Base-by-base conservation (phyloP, 1,140 invertebrate species). In the Sinonovacula constricta region DNA sequence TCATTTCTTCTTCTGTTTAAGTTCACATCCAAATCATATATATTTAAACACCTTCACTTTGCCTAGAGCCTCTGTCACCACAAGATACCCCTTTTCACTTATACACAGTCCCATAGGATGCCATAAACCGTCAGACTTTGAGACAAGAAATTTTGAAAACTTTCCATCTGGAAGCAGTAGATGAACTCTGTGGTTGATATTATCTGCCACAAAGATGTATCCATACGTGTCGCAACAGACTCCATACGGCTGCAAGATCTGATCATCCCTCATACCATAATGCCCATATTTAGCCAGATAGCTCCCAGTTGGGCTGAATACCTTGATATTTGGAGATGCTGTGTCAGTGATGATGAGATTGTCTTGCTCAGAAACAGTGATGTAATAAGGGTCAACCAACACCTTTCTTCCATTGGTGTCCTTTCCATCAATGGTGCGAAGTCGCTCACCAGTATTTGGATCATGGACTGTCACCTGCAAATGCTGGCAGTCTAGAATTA, bases 191-290 rank as follows among this genome's bases (percentile, higher is more conserved):
- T 88, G 83, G 69, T 89, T 89, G 24, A 86, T 77, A 62, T 88
- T 87, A 81, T 90, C 89, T 0, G 87, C 88, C 1, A 90, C 79
- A 39, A 89, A 84, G 12, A 89, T 85, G 59, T 89, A 85, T 7
- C 88, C 89, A 68, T 86, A 85, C 30, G 72, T 74, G 74, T 90
- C 89, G 30, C 83, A 82, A 66, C 88, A 89, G 14, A 89, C 81
- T 1, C 89, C 89, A 70, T 86, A 87, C 5, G 89, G 89, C 45
- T 89, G 86, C 1, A 90, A 76, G 4, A 87, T 75, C 59, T 89
- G 83, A 28, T 87, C 83, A 22, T 84, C 66, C 34, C 83, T 65
- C 24, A 83, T 85, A 4, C 88, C 88, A 57, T 89, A 88, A 14
- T 71, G 82, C 0, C 88, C 87, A 62, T 86, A 85, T n/a, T 80